Conservation (phyloP, 2,797 vertebrate genomes). For the Phrynocephalus forsythii region DNA sequence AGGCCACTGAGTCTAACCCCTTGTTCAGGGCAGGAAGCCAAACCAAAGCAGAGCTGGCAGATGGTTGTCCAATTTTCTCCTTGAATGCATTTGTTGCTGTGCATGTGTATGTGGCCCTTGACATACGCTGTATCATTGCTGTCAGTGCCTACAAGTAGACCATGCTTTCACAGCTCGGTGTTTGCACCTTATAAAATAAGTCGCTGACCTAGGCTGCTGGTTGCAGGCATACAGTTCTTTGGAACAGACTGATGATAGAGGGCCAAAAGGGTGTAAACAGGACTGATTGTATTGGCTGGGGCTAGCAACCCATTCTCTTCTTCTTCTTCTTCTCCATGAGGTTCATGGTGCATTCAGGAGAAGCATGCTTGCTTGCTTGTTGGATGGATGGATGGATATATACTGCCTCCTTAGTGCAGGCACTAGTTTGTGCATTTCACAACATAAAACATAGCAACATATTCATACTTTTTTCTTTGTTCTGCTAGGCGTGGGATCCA, state of each 20-base stretch:
- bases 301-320: neutral
- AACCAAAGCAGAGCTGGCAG: too few relatives aligned
- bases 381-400: too few relatives aligned
- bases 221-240: neutral
- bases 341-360: neutral
- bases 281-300: neutral
- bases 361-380: neutral
- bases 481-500: constrained; percentile 89
- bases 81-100: too few relatives aligned
- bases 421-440: too few relatives aligned
- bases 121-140: neutral
- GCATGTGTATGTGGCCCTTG: neutral
- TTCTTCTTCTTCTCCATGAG: neutral
- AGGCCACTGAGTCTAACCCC: too few relatives aligned
- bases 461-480: constrained; percentile 40
- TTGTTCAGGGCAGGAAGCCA: too few relatives aligned
- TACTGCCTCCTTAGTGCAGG: too few relatives aligned
- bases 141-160: neutral
- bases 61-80: too few relatives aligned
- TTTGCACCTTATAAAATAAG: neutral
- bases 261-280: neutral
- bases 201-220: neutral
- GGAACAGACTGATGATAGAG: neutral
- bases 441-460: too few relatives aligned
- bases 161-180: neutral